phyloP scores from a whole-genome alignment of 2,113 vertebrate species.

The Rhinichthys klamathensis region DNA sequence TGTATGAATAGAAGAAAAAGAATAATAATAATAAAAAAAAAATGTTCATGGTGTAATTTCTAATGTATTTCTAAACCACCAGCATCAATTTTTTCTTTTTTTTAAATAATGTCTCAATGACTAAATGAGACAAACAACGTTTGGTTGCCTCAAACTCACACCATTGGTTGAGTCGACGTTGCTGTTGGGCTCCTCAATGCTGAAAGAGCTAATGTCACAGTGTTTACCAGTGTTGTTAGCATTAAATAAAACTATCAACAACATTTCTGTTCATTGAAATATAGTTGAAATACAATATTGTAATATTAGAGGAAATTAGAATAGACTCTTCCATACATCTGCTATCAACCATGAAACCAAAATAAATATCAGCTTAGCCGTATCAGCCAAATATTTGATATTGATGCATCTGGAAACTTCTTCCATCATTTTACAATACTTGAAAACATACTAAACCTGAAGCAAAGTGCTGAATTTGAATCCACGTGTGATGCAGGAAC shows the following conservation, averaged over 20 bases:
- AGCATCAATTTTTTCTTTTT: not conserved
- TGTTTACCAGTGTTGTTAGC: too few species aligned
- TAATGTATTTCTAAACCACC: not conserved
- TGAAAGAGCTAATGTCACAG: not conserved
- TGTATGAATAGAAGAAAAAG: not conserved
- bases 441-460: not conserved
- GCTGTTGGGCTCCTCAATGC: not conserved
- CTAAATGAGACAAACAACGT: too few species aligned
- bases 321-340: too few species aligned
- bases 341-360: not conserved
- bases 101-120: too few species aligned
- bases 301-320: too few species aligned
- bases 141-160: not conserved
- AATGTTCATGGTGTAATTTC: not conserved
- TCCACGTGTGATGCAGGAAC: constrained; percentile 2
- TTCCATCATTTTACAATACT: not conserved
- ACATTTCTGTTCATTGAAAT: not conserved
- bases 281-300: too few species aligned
- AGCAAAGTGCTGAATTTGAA: not conserved
- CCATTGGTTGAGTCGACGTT: not conserved
- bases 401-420: not conserved
- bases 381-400: not conserved
- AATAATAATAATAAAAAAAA: not conserved
- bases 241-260: not conserved
- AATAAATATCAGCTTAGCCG: not conserved